Conservation (phyloP, 2,888 invertebrate genomes). For the Parascotia fuliginaria region DNA sequence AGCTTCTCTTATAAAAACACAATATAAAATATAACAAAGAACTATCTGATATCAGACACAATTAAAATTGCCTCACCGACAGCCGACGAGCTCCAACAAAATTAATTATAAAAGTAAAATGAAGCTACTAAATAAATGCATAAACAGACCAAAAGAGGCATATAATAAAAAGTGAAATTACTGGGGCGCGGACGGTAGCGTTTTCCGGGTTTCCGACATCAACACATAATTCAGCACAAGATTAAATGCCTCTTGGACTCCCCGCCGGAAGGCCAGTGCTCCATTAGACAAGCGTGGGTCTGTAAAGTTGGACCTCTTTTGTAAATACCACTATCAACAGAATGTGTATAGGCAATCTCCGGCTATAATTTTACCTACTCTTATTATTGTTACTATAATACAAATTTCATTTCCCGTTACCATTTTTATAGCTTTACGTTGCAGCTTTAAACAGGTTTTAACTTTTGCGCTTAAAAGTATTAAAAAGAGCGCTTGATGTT, state of each 20-base stretch:
- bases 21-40: constrained; percentile 17
- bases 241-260: constrained; percentile 81
- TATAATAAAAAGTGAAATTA: constrained; percentile 74
- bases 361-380: constrained; percentile 32
- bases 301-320: constrained; percentile 59
- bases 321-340: constrained; percentile 52
- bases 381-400: constrained; percentile 24
- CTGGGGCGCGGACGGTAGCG: constrained; percentile 67
- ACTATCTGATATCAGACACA: constrained; percentile 24
- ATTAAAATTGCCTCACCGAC: constrained; percentile 22
- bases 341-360: constrained; percentile 38
- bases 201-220: constrained; percentile 78
- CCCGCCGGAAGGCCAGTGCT: constrained; percentile 72
- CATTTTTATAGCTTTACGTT: constrained; percentile 12
- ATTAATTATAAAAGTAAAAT: constrained; percentile 39
- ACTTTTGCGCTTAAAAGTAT: constrained; percentile 22
- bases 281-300: constrained; percentile 70
- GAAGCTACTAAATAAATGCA: constrained; percentile 47
- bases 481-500: constrained; percentile 6
- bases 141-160: constrained; percentile 52
- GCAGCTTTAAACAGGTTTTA: constrained; percentile 10
- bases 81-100: constrained; percentile 23
- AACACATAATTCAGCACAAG: constrained; percentile 81
- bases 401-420: constrained; percentile 22
- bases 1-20: constrained; percentile 5